A percentile compares a stretch with the other conserved stretches of the same genome.
Conservation (phyloP, 1,140 invertebrate species). For the Atta texana region DNA sequence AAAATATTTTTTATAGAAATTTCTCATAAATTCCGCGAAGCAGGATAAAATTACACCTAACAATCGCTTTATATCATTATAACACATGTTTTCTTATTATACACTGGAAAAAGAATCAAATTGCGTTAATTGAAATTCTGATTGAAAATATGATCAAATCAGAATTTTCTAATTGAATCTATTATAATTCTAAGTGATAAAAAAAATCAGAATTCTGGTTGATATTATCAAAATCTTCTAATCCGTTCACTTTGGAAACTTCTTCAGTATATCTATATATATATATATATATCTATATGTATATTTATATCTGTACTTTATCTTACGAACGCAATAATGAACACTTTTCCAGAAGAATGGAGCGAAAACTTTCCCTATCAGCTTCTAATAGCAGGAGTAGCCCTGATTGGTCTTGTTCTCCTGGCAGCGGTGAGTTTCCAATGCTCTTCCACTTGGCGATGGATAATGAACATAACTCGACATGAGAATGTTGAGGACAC, state of each 20-base stretch:
- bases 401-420: slow-evolving; percentile 89
- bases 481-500: slow-evolving; percentile 87
- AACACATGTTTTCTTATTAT: background rate
- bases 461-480: slow-evolving; percentile 87
- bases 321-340: background rate
- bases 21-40: background rate
- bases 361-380: slow-evolving; percentile 85
- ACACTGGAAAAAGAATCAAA: too few species aligned
- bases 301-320: background rate
- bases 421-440: slow-evolving; percentile 90
- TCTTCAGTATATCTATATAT: too few species aligned
- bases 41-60: background rate
- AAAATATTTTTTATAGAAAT: background rate
- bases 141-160: too few species aligned
- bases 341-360: slow-evolving; percentile 83
- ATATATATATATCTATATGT: too few species aligned
- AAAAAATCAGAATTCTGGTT: too few species aligned
- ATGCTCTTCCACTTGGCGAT: slow-evolving; percentile 90
- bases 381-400: slow-evolving; percentile 87
- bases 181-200: too few species aligned
- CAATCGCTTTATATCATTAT: background rate
- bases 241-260: too few species aligned
- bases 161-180: too few species aligned
- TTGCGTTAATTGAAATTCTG: too few species aligned
- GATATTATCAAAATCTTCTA: too few species aligned